Evolutionary conservation across 2,113 vertebrate genomes (phyloP).

Genomic region (Platichthys stellatus): DNA sequence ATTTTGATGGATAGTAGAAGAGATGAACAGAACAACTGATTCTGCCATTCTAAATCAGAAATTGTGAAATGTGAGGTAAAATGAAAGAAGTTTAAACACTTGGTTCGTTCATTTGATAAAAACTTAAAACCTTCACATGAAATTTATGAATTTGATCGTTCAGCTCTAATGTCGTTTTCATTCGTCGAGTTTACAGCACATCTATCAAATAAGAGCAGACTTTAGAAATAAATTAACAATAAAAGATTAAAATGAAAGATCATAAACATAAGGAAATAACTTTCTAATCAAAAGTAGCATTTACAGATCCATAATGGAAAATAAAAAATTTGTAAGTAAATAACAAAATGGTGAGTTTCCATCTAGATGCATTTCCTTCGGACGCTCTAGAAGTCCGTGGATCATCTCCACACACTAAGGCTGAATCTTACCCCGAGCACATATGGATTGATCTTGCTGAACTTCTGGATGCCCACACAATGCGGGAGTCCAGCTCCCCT

Average conservation of each 20-base stretch:
- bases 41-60: not conserved
- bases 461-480: not conserved
- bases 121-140: too few species aligned
- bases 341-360: not conserved
- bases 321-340: not conserved
- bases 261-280: not conserved
- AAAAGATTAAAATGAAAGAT: too few species aligned
- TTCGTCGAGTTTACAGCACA: too few species aligned
- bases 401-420: not conserved
- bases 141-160: too few species aligned
- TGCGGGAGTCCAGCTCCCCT: not conserved
- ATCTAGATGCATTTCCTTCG: not conserved
- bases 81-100: not conserved
- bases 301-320: not conserved
- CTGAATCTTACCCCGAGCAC: not conserved
- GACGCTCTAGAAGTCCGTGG: not conserved
- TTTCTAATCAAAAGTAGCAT: not conserved
- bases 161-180: too few species aligned
- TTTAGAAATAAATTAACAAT: too few species aligned
- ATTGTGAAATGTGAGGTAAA: not conserved
- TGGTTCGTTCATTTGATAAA: too few species aligned
- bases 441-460: not conserved
- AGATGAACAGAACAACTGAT: too few species aligned
- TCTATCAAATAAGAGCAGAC: too few species aligned
- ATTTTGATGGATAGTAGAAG: too few species aligned